These are phyloP conservation scores for Flabesymbios commensalis DNA, from an alignment of 2,888 invertebrate genomes.

Conservation along the genomic window DNA sequence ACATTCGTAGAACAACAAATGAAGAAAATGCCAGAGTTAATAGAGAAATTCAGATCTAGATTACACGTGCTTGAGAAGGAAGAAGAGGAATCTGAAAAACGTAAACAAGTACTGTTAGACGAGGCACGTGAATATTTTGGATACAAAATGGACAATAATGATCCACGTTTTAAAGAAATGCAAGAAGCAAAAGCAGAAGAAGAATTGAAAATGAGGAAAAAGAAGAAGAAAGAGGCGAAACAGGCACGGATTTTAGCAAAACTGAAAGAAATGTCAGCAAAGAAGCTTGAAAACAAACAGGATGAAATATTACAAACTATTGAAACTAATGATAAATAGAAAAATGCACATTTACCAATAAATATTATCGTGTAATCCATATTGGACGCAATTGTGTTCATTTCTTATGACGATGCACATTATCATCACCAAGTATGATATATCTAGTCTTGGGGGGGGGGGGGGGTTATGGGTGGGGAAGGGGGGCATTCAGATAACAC, in stretches of 20 bases:
- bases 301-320: no score
- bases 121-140: constrained; percentile 41
- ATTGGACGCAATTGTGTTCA: no score
- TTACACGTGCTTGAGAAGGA: constrained; percentile 24
- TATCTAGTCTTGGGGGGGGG: no score
- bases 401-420: no score
- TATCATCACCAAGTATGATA: no score
- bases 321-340: no score
- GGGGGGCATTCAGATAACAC: no score
- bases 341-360: no score
- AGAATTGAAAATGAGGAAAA: constrained; percentile 28
- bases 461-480: no score
- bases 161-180: constrained; percentile 39
- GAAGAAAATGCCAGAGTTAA: constrained; percentile 36
- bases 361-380: no score
- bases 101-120: constrained; percentile 22
- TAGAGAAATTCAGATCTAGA: constrained; percentile 21
- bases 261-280: background rate
- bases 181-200: constrained; percentile 35
- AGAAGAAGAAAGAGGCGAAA: constrained; percentile 30
- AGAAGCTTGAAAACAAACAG: no score
- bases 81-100: background rate
- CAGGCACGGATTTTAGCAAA: constrained; percentile 1
- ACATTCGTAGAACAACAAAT: constrained; percentile 25
- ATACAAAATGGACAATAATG: constrained; percentile 31